Evolutionary conservation across 1,140 invertebrate species (phyloP).

Genomic region (Ptiloglossa arizonensis): DNA sequence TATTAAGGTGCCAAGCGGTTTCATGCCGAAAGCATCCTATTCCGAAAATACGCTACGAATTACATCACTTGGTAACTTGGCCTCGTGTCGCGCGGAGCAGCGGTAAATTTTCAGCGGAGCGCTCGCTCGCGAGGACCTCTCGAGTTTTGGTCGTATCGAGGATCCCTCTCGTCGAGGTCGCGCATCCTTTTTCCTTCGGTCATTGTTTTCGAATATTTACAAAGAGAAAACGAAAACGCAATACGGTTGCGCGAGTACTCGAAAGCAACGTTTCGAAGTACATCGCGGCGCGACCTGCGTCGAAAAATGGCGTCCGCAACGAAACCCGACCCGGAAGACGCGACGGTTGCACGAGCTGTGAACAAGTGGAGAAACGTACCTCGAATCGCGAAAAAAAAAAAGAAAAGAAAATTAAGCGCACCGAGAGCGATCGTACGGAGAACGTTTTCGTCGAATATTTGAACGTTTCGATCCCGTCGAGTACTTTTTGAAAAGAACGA

Average conservation of each 20-base stretch:
- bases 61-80: slow-evolving; percentile 75
- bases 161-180: not conserved
- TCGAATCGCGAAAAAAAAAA: too few species aligned
- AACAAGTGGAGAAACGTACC: not conserved
- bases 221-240: slow-evolving; percentile 23
- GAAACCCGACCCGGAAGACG: too few species aligned
- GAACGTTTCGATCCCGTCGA: too few species aligned
- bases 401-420: too few species aligned
- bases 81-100: slow-evolving; percentile 72
- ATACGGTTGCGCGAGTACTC: not conserved
- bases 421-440: too few species aligned
- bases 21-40: slow-evolving; percentile 72
- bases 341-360: too few species aligned
- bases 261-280: not conserved
- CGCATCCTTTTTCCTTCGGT: not conserved
- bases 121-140: slow-evolving; percentile 55
- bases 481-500: too few species aligned
- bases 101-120: slow-evolving; percentile 67
- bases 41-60: slow-evolving; percentile 71
- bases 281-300: not conserved
- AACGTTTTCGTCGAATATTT: too few species aligned
- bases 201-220: slow-evolving; percentile 24
- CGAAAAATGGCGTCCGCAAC: not conserved
- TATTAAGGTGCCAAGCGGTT: slow-evolving; percentile 75
- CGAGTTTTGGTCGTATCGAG: slow-evolving; percentile 24